Evolutionary conservation across 92 coral and sea anemone genomes (phyloP).

Genomic region (Zoanthus solanderi): DNA sequence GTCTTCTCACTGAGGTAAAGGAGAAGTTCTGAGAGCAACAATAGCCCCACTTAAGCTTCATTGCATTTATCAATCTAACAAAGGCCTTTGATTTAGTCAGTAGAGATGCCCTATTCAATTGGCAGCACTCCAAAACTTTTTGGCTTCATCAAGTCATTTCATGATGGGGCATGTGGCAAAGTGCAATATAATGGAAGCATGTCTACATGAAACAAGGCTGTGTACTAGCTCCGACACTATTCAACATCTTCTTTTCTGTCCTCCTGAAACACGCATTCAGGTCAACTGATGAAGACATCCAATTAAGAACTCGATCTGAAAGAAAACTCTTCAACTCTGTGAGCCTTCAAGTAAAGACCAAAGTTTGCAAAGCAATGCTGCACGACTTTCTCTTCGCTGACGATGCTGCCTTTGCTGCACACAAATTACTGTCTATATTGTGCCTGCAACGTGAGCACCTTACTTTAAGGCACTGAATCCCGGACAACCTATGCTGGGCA

Average conservation of each 20-base stretch:
- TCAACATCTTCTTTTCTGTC: neutral
- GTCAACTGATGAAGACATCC: neutral
- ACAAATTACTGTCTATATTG: neutral
- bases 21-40: neutral
- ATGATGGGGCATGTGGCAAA: neutral
- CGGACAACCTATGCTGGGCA: neutral
- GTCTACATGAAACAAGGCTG: neutral
- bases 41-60: neutral
- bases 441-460: slow-evolving; percentile 4
- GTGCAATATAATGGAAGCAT: neutral
- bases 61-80: neutral
- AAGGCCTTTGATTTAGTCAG: no score
- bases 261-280: neutral
- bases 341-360: neutral
- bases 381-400: slow-evolving; percentile 11
- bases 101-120: no score
- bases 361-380: slow-evolving; percentile 19
- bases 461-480: neutral
- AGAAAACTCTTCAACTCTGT: neutral
- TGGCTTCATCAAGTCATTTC: slow-evolving; percentile 9
- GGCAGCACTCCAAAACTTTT: neutral
- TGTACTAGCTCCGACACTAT: neutral
- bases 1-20: neutral
- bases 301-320: neutral
- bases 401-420: slow-evolving; percentile 27